These are phyloP conservation scores for Tragelaphus buxtoni DNA, from an alignment of 2,113 vertebrate genomes.

Conservation along the genomic window DNA sequence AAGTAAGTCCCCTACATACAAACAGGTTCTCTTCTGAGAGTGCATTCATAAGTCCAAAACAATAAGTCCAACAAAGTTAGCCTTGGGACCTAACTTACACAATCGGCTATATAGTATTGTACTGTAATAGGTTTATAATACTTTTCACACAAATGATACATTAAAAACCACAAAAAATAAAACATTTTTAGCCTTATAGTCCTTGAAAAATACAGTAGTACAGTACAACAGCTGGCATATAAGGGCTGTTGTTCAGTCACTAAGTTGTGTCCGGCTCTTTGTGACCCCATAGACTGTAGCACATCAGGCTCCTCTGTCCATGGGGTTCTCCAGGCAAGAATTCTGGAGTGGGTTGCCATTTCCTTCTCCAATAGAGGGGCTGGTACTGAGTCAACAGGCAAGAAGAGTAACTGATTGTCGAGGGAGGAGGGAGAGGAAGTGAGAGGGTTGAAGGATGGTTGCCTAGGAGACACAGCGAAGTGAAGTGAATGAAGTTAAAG, in stretches of 20 bases:
- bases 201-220: background rate
- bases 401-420: background rate
- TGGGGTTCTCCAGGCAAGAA: background rate
- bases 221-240: background rate
- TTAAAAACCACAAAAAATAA: background rate
- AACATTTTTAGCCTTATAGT: background rate
- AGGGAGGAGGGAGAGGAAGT: background rate
- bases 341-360: background rate
- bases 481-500: background rate
- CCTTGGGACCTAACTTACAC: background rate
- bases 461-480: background rate
- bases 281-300: background rate
- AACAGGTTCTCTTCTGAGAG: background rate
- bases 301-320: background rate
- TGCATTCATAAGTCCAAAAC: background rate
- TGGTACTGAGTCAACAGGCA: background rate
- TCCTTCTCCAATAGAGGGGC: background rate
- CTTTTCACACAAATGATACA: background rate
- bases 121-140: background rate
- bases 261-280: rapidly evolving
- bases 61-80: background rate
- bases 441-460: background rate
- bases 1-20: background rate
- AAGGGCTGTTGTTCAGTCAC: background rate
- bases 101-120: background rate